These are phyloP conservation scores for Drosophila mauritiana DNA, from an alignment of 1,140 invertebrate genomes.

Conservation along the genomic window DNA sequence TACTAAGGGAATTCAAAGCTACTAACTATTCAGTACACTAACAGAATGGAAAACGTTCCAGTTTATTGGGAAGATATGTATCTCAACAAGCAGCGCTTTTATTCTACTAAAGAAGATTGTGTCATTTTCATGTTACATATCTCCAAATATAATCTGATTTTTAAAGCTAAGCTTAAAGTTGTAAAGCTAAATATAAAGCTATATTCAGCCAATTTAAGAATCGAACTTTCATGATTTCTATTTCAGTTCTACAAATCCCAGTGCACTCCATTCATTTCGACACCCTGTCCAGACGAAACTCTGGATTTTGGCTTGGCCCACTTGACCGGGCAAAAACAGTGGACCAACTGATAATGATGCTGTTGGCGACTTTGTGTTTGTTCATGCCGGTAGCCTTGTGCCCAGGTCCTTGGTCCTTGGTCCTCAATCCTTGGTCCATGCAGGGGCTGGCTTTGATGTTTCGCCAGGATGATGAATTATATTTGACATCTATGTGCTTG, in stretches of 20 bases:
- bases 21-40: not conserved
- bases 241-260: not conserved
- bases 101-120: no score
- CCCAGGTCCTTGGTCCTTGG: slow-evolving; percentile 24
- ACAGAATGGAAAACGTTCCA: not conserved
- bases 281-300: slow-evolving; percentile 9
- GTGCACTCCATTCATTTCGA: slow-evolving; percentile 11
- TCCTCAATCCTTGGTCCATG: slow-evolving; percentile 8
- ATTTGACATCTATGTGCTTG: slow-evolving; percentile 77
- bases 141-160: no score
- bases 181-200: no score
- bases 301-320: slow-evolving; percentile 29
- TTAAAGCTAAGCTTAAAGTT: no score
- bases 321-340: slow-evolving; percentile 42
- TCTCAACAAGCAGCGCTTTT: no score
- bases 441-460: slow-evolving; percentile 62
- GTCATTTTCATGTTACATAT: no score
- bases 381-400: slow-evolving; percentile 39
- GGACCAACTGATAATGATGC: slow-evolving; percentile 53
- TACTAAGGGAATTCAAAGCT: not conserved
- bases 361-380: slow-evolving; percentile 61
- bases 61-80: not conserved
- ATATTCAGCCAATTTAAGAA: no score
- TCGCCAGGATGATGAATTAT: slow-evolving; percentile 74
- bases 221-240: no score